These are phyloP conservation scores for Morinoia aosen DNA, from an alignment of 2,888 invertebrate genomes.

Conservation along the genomic window DNA sequence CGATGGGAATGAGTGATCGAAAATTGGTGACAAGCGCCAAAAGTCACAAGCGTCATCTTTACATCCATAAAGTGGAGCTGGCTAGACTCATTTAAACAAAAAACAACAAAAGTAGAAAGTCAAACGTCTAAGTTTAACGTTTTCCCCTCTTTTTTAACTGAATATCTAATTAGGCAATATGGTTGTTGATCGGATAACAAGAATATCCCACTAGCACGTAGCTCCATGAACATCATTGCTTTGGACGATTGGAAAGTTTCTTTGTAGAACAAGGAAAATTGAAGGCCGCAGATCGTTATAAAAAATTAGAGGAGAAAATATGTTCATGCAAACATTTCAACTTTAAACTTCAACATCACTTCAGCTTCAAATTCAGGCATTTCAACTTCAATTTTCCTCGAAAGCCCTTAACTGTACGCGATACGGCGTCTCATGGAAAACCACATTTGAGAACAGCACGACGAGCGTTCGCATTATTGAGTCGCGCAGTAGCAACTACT, in stretches of 20 bases:
- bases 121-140: neutral
- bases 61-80: no score
- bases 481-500: no score
- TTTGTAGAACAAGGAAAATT: neutral
- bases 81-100: neutral
- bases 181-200: neutral
- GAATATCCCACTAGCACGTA: neutral
- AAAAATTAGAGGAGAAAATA: neutral
- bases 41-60: neutral
- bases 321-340: no score
- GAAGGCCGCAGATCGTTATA: neutral
- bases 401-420: no score
- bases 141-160: neutral
- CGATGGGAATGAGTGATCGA: neutral
- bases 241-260: neutral
- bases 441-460: no score
- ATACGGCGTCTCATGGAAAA: no score
- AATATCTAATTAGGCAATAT: neutral
- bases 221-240: neutral
- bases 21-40: neutral
- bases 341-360: no score
- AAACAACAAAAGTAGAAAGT: neutral
- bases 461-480: no score
- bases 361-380: no score
- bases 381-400: no score